Base-by-base conservation (phyloP, 2,888 invertebrate genomes). In the Agriopis leucophaearia region DNA sequence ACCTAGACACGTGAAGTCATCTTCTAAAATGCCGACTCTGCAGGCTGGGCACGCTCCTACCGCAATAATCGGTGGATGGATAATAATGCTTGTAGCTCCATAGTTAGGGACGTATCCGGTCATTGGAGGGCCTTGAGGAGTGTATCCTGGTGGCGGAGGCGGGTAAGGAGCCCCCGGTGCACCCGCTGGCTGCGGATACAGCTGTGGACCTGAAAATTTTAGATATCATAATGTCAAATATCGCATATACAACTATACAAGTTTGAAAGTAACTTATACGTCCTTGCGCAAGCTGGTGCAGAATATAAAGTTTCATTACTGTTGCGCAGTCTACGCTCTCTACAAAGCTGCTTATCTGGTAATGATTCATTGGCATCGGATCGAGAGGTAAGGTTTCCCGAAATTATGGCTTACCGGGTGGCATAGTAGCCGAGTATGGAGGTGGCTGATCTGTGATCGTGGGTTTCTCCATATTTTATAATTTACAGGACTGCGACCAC, bases 11-110 rank as follows among this genome's bases (percentile, higher is more conserved):
- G 98, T 97, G 87, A 96, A 98, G 82, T 98, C 97, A 78, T 98
- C 98, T 89, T 98, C 97, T 50, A 98, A 91, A 36, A 97, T 95
- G 15, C 98, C 98, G 68, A 98, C 97, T 75, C 98, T 94, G 83
- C 98, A 98, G 1, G 97, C 97, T 1, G 98, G 98, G 87, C 98
- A 98, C 3, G 96, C 97, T 0, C 98, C 98, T 0, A 98, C 96
- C 0, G 97, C 93, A 71, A 98, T 96, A 45, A 98, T 97, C 71
- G 97, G 96, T 5, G 96, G 96, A 58, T 96, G 95, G 72, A 96
- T 95, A 66, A 96, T 95, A 35, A 96, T 94, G 57, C 91, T 95
- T 8, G 94, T 93, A 2, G 96, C 94, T 16, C 96, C 95, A 75
- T 96, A 96, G 42, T 95, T 94, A 0, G 95, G 95, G 18, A 92